Evolutionary conservation across 2,113 vertebrate species (phyloP), one percentile per base, ranked within the genome.

Genomic region (Menidia beryllina): DNA sequence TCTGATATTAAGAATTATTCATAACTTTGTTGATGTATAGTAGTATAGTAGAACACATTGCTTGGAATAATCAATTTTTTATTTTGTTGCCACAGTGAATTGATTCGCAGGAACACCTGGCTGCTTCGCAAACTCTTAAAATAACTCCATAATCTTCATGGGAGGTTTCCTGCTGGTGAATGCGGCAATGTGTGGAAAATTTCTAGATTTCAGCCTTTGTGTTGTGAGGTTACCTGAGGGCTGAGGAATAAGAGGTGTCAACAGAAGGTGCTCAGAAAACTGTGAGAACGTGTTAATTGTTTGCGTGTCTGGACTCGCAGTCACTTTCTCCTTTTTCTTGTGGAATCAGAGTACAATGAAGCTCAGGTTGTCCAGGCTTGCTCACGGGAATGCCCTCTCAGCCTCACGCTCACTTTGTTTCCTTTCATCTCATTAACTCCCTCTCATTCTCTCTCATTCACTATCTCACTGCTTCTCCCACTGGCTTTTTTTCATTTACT

Each of bases 341-440:
- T 67, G 67, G 69, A 82, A 79, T 60, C 64, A 58, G 75, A 84
- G 43, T 47, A 87, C 83, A 89, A 86, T 82, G 71, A 83, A 52
- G 69, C 69, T 63, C 2, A 75, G 75, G 88, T 81, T 89, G 91
- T 88, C 87, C 75, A 83, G 88, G 84, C 88, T 86, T 91, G 90
- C 81, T 85, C 75, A 64, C 66, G 62, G 87, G 86, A 92, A 91
- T 90, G 88, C 82, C 80, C 79, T 88, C 80, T 79, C 74, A 81
- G 79, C 76, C 78, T 80, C 63, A 67, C 78, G 54, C 81, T 88
- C 85, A 75, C 85, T 84, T 79, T 41, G 48, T 62, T 81, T 73
- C 77, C 84, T 89, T 90, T 91, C 86, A 88, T 90, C 84, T 81
- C 55, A n/a, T n/a, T n/a, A n/a, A n/a, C n/a, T n/a, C n/a, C n/a